Evolutionary conservation across 2,797 vertebrate species (phyloP).

Genomic region (Myiothlypis chrysogaster): DNA sequence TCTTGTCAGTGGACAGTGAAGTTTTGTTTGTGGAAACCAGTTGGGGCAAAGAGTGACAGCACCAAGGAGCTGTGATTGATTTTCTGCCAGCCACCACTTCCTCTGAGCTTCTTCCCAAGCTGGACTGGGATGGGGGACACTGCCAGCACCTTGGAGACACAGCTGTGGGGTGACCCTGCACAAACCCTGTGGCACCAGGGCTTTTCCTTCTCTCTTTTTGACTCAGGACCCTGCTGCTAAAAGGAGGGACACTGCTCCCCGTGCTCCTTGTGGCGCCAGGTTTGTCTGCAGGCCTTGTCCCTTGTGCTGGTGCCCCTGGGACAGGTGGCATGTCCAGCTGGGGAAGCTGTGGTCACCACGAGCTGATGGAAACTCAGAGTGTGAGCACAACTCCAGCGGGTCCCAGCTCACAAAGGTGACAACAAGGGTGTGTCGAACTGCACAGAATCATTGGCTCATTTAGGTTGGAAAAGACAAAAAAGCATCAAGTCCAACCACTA

Average conservation of each 20-base stretch:
- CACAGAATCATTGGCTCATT: background rate
- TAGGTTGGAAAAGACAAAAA: background rate
- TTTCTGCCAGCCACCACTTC: background rate
- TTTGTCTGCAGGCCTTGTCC: background rate
- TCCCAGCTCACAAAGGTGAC: background rate
- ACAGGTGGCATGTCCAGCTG: background rate
- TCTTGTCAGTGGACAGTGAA: constrained; percentile 53
- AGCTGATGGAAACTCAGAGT: accelerated
- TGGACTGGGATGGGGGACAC: background rate
- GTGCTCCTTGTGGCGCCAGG: background rate
- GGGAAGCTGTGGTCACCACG: accelerated
- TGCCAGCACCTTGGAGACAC: background rate
- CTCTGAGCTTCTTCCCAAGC: background rate
- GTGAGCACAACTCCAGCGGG: accelerated
- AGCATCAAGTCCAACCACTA: accelerated
- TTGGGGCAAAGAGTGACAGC: constrained; percentile 45
- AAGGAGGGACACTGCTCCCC: background rate
- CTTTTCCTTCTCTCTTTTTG: background rate
- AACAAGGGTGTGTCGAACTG: background rate
- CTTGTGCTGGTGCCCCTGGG: background rate
- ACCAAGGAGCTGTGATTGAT: constrained; percentile 44
- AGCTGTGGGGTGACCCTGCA: constrained; percentile 10
- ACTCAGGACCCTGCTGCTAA: background rate
- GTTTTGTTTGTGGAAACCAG: constrained; percentile 49
- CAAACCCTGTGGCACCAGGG: background rate